A percentile compares a stretch with the other conserved stretches of the same genome.
phyloP scores from a whole-genome alignment of 2,113 vertebrate species.

The Cephalopterus ornatus region DNA sequence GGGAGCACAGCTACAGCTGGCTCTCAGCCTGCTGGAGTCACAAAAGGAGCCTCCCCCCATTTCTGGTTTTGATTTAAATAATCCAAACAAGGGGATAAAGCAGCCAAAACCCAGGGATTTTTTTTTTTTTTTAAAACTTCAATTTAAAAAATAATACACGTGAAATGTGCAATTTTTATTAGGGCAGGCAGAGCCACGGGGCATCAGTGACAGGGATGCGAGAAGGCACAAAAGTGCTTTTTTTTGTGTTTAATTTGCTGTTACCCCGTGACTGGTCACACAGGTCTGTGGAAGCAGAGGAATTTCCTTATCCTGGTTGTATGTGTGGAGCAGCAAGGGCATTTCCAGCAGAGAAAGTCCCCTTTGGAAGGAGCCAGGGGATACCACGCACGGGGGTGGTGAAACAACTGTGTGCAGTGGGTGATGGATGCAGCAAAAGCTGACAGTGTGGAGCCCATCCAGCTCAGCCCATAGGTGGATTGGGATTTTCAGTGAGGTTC shows the following conservation, averaged over 20 bases:
- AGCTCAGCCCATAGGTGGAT: not conserved
- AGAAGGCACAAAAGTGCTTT: not conserved
- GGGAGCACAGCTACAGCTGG: not conserved
- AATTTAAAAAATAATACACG: not conserved
- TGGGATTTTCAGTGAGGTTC: not conserved
- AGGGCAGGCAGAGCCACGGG: not conserved
- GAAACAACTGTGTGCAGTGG: not conserved
- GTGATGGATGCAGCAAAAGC: not conserved
- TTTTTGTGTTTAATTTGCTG: not conserved
- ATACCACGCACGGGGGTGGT: not conserved
- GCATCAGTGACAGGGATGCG: not conserved
- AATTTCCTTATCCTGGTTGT: not conserved
- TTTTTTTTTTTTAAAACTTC: not conserved
- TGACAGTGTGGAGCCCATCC: accelerated
- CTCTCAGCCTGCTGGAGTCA: not conserved
- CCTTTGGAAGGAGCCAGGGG: not conserved
- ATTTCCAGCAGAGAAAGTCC: not conserved
- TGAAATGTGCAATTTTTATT: not conserved
- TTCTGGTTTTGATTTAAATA: constrained; percentile 46
- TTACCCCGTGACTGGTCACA: accelerated
- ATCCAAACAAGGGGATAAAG: constrained; percentile 8
- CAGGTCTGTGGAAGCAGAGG: not conserved
- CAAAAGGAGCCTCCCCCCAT: not conserved
- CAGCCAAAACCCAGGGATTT: constrained; percentile 19
- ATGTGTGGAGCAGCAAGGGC: not conserved